These are phyloP conservation scores for Strigamia crassipes DNA, from an alignment of 2,888 invertebrate species.

Conservation along the genomic window DNA sequence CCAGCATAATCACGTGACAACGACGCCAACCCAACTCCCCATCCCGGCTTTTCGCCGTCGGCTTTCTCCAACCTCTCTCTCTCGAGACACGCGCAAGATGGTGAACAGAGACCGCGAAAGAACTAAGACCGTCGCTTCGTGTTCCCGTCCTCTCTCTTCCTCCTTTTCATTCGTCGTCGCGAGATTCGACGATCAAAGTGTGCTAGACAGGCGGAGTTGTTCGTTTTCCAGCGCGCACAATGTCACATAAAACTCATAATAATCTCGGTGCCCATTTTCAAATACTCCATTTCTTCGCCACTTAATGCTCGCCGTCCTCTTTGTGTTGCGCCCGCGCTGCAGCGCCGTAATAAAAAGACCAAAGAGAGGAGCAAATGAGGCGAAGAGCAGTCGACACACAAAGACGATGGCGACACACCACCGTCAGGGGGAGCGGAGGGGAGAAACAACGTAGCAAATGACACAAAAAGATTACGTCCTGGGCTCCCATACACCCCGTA, in stretches of 20 bases:
- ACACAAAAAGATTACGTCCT: background rate
- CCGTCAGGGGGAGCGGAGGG: background rate
- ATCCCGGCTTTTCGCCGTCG: no score
- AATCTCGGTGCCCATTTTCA: slow-evolving; percentile 10
- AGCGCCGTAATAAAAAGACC: slow-evolving; percentile 10
- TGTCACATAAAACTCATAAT: slow-evolving; percentile 10
- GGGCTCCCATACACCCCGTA: no score
- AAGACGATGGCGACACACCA: background rate
- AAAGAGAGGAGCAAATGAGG: slow-evolving; percentile 10
- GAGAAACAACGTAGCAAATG: background rate
- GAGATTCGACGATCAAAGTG: slow-evolving; percentile 2
- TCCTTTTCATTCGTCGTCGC: background rate
- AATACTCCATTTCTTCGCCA: slow-evolving; percentile 10
- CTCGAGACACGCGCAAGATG: background rate
- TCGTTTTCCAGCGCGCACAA: background rate
- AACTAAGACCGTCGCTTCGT: background rate
- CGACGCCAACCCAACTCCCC: no score
- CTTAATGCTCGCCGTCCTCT: background rate
- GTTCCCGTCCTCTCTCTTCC: no score
- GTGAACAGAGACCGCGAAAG: background rate
- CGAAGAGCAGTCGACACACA: slow-evolving; percentile 2
- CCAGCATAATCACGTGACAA: no score
- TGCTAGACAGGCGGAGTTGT: background rate
- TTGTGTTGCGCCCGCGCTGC: background rate
- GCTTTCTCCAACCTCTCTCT: background rate